A percentile compares a stretch with the other conserved stretches of the same genome.
These are phyloP conservation scores for Coronaproctus castanopsis DNA, from an alignment of 2,888 invertebrate species.

Conservation along the genomic window DNA sequence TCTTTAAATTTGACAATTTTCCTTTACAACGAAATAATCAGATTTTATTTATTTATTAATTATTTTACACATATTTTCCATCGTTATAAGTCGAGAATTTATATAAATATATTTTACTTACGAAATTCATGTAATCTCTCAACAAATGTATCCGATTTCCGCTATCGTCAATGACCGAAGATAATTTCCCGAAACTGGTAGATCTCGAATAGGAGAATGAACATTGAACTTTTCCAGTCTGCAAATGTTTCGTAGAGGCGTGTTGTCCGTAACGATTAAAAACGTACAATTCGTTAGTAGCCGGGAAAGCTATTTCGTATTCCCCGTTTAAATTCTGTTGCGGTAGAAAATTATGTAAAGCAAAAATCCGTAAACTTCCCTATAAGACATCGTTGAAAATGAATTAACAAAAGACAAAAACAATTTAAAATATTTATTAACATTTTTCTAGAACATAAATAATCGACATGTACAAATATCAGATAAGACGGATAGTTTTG, in stretches of 20 bases:
- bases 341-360: constrained; percentile 68
- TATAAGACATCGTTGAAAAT: no score
- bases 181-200: constrained; percentile 81
- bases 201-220: constrained; percentile 93
- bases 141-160: constrained; percentile 81
- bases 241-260: constrained; percentile 76
- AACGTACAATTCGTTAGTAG: constrained; percentile 80
- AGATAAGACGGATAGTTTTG: neutral
- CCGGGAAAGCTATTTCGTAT: constrained; percentile 29
- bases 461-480: neutral
- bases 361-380: constrained; percentile 62
- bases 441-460: neutral
- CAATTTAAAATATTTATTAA: neutral
- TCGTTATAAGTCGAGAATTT: no score
- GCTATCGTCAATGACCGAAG: constrained; percentile 81
- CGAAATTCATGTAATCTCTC: constrained; percentile 77
- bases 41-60: no score
- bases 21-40: no score
- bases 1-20: no score
- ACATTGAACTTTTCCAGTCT: constrained; percentile 85
- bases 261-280: constrained; percentile 93
- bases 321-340: constrained; percentile 72
- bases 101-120: no score
- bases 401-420: constrained; percentile 3
- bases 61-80: no score